Evolutionary conservation across 53 echinoderm and acorn worm species (phyloP).

Genomic region (Pentamera pediparva): DNA sequence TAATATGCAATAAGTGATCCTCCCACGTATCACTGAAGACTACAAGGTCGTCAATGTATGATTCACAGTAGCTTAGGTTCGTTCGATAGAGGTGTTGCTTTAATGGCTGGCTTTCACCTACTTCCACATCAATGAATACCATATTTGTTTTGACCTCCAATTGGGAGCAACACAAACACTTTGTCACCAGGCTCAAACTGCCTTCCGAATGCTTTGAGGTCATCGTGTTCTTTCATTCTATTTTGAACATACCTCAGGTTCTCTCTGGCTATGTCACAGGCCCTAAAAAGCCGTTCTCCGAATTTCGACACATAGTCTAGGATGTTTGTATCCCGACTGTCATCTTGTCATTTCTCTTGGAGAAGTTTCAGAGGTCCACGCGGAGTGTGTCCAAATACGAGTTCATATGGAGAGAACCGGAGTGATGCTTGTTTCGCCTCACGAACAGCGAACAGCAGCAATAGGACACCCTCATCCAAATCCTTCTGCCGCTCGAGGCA

Average conservation of each 20-base stretch:
- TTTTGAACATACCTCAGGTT: constrained; percentile 34
- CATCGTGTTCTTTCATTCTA: constrained; percentile 42
- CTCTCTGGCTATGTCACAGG: constrained; percentile 34
- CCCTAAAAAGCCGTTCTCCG: constrained; percentile 28
- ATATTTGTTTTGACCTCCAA: constrained; percentile 27
- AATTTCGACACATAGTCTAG: constrained; percentile 52
- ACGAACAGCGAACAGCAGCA: constrained; percentile 36
- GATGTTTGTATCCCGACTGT: constrained; percentile 8
- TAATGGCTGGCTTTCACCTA: constrained; percentile 32
- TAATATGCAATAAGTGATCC: background rate
- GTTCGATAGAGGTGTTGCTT: constrained; percentile 55
- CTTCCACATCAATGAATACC: too few species aligned
- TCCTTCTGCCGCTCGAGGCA: constrained; percentile 28
- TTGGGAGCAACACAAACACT: constrained; percentile 43
- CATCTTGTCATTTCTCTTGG: constrained; percentile 34
- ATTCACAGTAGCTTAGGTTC: too few species aligned
- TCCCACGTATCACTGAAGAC: background rate
- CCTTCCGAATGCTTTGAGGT: constrained; percentile 4
- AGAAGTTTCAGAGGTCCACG: constrained; percentile 42
- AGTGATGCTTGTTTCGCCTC: constrained; percentile 48
- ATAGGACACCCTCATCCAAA: constrained; percentile 33
- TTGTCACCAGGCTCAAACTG: constrained; percentile 38
- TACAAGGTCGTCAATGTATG: background rate
- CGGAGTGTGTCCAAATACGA: constrained; percentile 44
- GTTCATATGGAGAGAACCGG: constrained; percentile 1